Percentiles rank a stretch among this genome's conserved stretches.
Conservation (phyloP, 2,113 vertebrate genomes). For the Oreochromis spilurus region DNA sequence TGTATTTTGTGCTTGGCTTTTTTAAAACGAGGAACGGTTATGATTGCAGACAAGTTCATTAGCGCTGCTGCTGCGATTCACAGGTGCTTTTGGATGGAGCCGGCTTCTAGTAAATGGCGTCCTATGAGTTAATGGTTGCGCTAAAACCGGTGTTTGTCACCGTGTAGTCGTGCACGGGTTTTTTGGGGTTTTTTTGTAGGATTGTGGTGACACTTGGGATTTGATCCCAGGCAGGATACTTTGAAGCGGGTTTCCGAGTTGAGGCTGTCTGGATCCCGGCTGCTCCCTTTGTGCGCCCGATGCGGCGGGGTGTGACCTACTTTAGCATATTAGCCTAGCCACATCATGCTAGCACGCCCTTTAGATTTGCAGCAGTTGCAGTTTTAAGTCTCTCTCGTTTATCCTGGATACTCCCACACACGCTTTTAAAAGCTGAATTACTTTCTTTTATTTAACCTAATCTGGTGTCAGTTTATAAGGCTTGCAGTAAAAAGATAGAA, state of each 20-base stretch:
- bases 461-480: neutral
- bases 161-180: neutral
- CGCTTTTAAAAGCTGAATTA: neutral
- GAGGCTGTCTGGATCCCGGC: slow-evolving; percentile 22
- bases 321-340: slow-evolving; percentile 68
- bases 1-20: neutral
- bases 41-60: neutral
- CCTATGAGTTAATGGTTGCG: neutral
- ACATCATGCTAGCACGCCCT: slow-evolving; percentile 41
- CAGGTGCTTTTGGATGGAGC: slow-evolving; percentile 17
- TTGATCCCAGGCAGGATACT: neutral
- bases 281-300: slow-evolving; percentile 63
- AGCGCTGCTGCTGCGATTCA: neutral
- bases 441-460: neutral
- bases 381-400: neutral
- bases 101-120: slow-evolving; percentile 3
- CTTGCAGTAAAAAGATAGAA: neutral
- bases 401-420: too few relatives aligned
- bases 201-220: neutral
- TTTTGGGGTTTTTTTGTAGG: neutral
- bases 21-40: neutral
- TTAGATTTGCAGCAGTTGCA: neutral
- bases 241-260: neutral
- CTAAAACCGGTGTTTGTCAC: neutral
- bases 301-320: slow-evolving; percentile 79